phyloP scores from a whole-genome alignment of 2,888 invertebrate genomes.

The Aelia acuminata region DNA sequence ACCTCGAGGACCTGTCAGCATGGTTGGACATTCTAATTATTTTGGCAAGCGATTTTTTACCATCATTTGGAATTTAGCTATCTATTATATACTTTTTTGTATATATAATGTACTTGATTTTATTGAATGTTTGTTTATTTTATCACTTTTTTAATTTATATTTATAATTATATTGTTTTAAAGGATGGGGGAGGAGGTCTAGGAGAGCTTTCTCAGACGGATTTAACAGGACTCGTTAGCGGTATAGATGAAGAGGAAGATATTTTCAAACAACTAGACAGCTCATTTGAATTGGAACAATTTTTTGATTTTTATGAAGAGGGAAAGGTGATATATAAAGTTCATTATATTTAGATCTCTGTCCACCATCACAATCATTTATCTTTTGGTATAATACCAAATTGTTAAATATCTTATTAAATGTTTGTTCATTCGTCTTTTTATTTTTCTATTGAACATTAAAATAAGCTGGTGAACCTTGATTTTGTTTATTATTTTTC shows the following conservation, averaged over 20 bases:
- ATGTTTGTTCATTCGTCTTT: background rate
- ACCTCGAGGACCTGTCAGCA: too few species aligned
- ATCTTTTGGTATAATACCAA: background rate
- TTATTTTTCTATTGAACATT: too few species aligned
- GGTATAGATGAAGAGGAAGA: conserved; percentile 79
- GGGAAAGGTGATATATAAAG: conserved; percentile 67
- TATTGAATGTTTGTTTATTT: background rate
- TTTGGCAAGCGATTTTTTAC: too few species aligned
- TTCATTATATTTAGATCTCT: background rate
- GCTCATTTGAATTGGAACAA: conserved; percentile 86
- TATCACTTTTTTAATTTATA: background rate
- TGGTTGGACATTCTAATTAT: too few species aligned
- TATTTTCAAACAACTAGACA: conserved; percentile 85
- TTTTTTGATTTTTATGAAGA: conserved; percentile 69
- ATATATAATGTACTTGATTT: too few species aligned
- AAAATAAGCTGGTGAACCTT: background rate
- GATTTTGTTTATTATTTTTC: background rate
- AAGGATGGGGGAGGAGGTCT: conserved; percentile 69
- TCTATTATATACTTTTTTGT: too few species aligned
- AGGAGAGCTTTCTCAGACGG: conserved; percentile 79
- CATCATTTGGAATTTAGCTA: too few species aligned
- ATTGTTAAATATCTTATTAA: background rate
- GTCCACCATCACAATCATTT: background rate
- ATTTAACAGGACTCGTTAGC: conserved; percentile 78
- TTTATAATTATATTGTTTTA: conserved; percentile 48